Conservation (phyloP, 1,140 invertebrate species). For the Elysia chlorotica region DNA sequence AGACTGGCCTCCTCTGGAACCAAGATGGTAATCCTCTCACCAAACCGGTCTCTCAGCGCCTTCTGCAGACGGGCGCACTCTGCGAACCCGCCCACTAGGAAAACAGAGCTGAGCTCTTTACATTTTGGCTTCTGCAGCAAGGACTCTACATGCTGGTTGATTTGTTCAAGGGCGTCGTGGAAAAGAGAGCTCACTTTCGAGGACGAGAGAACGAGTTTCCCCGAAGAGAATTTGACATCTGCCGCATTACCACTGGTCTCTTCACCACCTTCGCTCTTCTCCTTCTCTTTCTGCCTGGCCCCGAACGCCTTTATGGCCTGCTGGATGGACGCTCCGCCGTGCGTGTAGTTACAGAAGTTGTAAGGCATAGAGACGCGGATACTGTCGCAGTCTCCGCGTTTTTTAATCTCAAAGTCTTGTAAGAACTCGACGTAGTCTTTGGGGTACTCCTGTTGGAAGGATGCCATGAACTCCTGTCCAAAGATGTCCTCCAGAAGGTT, state of each 20-base stretch:
- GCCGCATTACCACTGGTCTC: slow-evolving; percentile 25
- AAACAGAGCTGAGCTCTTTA: slow-evolving; percentile 65
- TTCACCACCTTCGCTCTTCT: slow-evolving; percentile 22
- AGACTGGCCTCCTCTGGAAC: slow-evolving; percentile 64
- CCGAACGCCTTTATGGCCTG: slow-evolving; percentile 49
- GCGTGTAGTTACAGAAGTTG: slow-evolving; percentile 55
- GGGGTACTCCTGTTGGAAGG: slow-evolving; percentile 46
- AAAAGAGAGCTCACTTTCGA: slow-evolving; percentile 47
- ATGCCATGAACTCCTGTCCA: slow-evolving; percentile 44
- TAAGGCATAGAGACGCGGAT: slow-evolving; percentile 53
- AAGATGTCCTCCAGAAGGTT: slow-evolving; percentile 49
- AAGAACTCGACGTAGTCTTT: slow-evolving; percentile 56
- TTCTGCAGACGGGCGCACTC: slow-evolving; percentile 67
- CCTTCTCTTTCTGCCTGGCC: no score
- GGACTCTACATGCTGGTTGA: slow-evolving; percentile 49
- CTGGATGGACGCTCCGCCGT: slow-evolving; percentile 45
- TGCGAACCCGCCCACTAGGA: slow-evolving; percentile 70
- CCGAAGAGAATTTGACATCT: slow-evolving; percentile 52
- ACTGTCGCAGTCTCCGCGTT: slow-evolving; percentile 54
- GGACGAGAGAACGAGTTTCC: slow-evolving; percentile 50
- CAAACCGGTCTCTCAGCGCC: slow-evolving; percentile 63
- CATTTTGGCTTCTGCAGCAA: slow-evolving; percentile 46
- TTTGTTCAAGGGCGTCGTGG: slow-evolving; percentile 45
- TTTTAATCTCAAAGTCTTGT: slow-evolving; percentile 60
- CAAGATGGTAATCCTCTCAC: slow-evolving; percentile 64